These are phyloP conservation scores for Eufriesea mexicana DNA, from an alignment of 1,140 invertebrate species.

Conservation along the genomic window DNA sequence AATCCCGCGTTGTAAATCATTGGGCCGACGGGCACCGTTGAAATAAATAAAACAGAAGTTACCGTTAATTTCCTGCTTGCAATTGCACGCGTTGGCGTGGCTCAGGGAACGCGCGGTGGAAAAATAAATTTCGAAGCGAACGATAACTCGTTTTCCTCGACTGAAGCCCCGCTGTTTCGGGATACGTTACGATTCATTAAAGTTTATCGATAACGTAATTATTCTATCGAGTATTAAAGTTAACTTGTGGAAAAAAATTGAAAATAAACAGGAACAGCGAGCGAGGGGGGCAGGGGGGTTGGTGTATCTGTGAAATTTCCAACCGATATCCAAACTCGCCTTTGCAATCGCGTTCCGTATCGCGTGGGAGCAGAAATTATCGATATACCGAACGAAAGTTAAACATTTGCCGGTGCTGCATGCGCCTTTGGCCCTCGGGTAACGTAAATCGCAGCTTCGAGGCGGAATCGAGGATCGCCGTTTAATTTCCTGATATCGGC, in stretches of 20 bases:
- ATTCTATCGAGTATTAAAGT: background rate
- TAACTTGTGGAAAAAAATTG: too few species aligned
- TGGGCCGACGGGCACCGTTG: background rate
- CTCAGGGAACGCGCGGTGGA: background rate
- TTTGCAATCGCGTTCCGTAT: background rate
- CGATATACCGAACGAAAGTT: background rate
- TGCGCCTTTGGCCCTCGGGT: background rate
- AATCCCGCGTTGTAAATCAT: slow-evolving; percentile 2
- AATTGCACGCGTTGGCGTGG: background rate
- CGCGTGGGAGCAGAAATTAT: background rate
- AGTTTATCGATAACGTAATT: background rate
- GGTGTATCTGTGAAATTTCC: background rate
- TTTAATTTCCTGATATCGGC: slow-evolving; percentile 21
- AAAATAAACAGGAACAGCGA: too few species aligned
- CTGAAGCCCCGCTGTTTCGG: too few species aligned
- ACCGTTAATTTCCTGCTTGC: slow-evolving; percentile 33
- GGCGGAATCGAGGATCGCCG: background rate
- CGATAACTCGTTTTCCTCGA: background rate
- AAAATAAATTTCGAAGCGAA: background rate
- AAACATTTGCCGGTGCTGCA: background rate
- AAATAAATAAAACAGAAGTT: slow-evolving; percentile 8
- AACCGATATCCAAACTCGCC: background rate
- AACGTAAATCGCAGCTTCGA: background rate
- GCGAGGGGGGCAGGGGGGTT: too few species aligned
- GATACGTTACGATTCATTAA: background rate